Evolutionary conservation across 2,888 invertebrate genomes (phyloP).

Genomic region (Eupithecia pulchellata): DNA sequence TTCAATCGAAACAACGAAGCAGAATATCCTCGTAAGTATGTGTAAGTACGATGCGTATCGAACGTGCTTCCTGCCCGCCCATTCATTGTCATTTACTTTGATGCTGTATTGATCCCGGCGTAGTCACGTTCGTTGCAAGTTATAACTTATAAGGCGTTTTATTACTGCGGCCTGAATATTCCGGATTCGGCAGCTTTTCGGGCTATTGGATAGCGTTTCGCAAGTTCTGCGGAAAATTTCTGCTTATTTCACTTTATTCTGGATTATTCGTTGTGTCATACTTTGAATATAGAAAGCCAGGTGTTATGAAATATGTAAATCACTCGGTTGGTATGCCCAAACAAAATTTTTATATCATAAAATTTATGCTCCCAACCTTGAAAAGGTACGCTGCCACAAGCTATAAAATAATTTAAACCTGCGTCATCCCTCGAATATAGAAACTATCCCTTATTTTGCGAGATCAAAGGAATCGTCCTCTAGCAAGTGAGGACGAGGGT

Average conservation of each 20-base stretch:
- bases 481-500: conserved; percentile 39
- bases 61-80: conserved; percentile 50
- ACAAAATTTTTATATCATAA: background rate
- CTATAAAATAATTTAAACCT: conserved; percentile 21
- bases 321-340: background rate
- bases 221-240: conserved; percentile 34
- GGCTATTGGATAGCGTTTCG: conserved; percentile 30
- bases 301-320: conserved; percentile 1
- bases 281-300: conserved; percentile 23
- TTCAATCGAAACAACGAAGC: background rate
- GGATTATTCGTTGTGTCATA: conserved; percentile 22
- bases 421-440: conserved; percentile 32
- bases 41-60: conserved; percentile 34
- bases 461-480: conserved; percentile 72
- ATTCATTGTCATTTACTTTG: conserved; percentile 76
- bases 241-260: conserved; percentile 28
- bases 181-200: conserved; percentile 33
- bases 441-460: conserved; percentile 63
- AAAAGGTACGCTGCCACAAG: background rate
- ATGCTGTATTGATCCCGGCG: conserved; percentile 70
- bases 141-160: conserved; percentile 51
- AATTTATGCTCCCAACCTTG: background rate
- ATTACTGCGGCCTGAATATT: conserved; percentile 45
- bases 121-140: conserved; percentile 61
- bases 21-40: conserved; percentile 6